These are phyloP conservation scores for Vanessa atalanta DNA, from an alignment of 1,140 invertebrate species.

Conservation along the genomic window DNA sequence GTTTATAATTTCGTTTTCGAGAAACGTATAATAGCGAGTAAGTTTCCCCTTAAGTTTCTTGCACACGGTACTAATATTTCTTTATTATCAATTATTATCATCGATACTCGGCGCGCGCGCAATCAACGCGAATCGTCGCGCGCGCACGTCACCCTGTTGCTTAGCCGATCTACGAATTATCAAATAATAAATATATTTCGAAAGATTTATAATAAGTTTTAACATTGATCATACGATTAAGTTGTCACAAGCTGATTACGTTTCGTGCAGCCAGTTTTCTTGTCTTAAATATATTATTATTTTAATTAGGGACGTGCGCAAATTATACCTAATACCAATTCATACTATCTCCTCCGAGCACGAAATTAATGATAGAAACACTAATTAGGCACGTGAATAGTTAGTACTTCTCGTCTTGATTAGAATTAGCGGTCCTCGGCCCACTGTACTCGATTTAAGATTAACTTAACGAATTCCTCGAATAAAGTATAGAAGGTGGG, in stretches of 20 bases:
- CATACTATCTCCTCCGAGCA: too few relatives aligned
- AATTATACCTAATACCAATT: too few relatives aligned
- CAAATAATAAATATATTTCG: not conserved
- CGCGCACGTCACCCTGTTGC: constrained; percentile 21
- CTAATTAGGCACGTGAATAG: too few relatives aligned
- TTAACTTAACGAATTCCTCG: too few relatives aligned
- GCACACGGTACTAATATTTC: constrained; percentile 46
- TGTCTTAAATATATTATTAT: not conserved
- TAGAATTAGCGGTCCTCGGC: too few relatives aligned
- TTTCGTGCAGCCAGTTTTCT: not conserved
- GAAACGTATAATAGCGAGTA: too few relatives aligned
- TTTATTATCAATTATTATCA: constrained; percentile 47
- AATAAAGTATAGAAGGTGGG: too few relatives aligned
- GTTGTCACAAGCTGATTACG: not conserved
- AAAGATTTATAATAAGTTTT: constrained; percentile 3
- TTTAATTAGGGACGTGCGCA: too few relatives aligned
- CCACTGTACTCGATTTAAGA: too few relatives aligned
- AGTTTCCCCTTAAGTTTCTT: constrained; percentile 44
- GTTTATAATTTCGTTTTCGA: too few relatives aligned
- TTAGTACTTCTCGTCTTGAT: too few relatives aligned
- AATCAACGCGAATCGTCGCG: constrained; percentile 24
- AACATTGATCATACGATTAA: not conserved
- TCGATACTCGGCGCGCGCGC: constrained; percentile 28
- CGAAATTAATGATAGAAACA: too few relatives aligned
- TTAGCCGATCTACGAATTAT: constrained; percentile 11